These are phyloP conservation scores for Thymelicus lineola DNA, from an alignment of 2,888 invertebrate genomes.

Conservation along the genomic window DNA sequence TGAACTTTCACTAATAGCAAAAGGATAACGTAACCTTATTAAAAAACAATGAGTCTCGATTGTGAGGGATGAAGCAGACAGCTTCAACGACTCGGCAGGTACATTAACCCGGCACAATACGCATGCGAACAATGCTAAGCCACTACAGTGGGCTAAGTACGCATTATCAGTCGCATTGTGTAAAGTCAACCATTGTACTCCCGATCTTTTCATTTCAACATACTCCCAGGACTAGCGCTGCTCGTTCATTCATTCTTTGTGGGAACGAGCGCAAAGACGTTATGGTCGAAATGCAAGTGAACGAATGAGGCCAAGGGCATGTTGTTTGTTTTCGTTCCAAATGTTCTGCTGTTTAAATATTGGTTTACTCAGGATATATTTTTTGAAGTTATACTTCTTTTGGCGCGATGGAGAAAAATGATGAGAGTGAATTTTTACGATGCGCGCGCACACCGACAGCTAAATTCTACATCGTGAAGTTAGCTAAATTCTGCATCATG, in stretches of 20 bases:
- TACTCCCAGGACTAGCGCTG: conserved; percentile 51
- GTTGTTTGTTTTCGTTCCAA: conserved; percentile 33
- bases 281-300: conserved; percentile 42
- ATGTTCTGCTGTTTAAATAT: not conserved
- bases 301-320: conserved; percentile 41
- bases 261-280: conserved; percentile 59
- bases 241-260: conserved; percentile 47
- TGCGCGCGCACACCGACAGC: too few species aligned
- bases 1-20: not conserved
- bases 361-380: not conserved
- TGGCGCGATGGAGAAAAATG: too few species aligned
- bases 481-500: too few species aligned
- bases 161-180: conserved; percentile 34
- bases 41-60: conserved; percentile 17
- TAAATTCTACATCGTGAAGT: too few species aligned
- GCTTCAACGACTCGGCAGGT: conserved; percentile 21
- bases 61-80: conserved; percentile 20
- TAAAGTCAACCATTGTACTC: conserved; percentile 35
- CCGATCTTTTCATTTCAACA: conserved; percentile 61
- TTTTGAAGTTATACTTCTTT: too few species aligned
- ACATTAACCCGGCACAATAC: conserved; percentile 28
- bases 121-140: conserved; percentile 22
- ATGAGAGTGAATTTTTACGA: too few species aligned
- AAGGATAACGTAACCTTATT: conserved; percentile 4
- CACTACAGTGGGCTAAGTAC: conserved; percentile 26